A percentile compares a stretch with the other conserved stretches of the same genome.
These are phyloP conservation scores for Erythrocebus patas DNA, from an alignment of 2,113 vertebrate species.

Conservation along the genomic window DNA sequence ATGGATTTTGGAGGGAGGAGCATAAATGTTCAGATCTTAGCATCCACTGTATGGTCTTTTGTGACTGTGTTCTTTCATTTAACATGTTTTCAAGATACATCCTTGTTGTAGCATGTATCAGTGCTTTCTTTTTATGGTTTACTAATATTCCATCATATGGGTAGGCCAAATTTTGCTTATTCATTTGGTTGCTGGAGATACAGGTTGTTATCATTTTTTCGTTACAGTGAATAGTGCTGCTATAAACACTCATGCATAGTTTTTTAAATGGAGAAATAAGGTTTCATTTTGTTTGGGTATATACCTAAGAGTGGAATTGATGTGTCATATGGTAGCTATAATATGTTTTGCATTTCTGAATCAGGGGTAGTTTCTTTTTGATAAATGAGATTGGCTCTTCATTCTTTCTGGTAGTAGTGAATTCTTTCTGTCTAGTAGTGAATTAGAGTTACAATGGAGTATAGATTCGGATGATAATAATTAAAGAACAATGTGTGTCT, in stretches of 20 bases:
- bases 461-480: neutral
- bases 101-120: neutral
- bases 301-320: neutral
- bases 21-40: neutral
- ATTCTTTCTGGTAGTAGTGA: neutral
- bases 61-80: neutral
- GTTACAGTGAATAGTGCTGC: neutral
- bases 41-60: neutral
- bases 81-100: neutral
- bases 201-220: neutral
- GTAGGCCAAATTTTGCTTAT: neutral
- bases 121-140: neutral
- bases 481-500: neutral
- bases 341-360: neutral
- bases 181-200: neutral
- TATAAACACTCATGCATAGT: neutral
- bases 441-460: neutral
- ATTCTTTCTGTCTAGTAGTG: neutral
- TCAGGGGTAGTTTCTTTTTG: neutral
- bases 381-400: neutral
- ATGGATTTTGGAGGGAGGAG: neutral
- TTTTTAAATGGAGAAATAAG: neutral
- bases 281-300: neutral
- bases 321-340: neutral
- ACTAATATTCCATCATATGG: neutral